Evolutionary conservation across 2,113 vertebrate species (phyloP).

Genomic region (Serinus canaria): DNA sequence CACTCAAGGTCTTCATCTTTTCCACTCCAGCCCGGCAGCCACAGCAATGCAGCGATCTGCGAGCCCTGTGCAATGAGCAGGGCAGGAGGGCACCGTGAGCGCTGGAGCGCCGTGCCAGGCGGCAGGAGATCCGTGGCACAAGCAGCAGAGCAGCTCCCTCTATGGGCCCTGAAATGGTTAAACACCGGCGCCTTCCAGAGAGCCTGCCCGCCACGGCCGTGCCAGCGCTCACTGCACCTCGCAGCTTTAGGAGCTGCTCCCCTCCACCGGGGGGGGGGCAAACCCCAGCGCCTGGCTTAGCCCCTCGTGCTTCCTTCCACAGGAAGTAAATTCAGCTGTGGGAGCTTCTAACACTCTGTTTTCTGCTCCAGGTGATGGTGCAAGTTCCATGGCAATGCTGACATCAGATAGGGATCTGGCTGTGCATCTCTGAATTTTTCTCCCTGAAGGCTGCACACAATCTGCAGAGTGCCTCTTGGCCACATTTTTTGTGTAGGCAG

Average conservation of each 20-base stretch:
- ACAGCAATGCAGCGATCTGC: neutral
- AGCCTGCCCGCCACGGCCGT: neutral
- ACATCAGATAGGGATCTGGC: neutral
- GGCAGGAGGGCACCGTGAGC: neutral
- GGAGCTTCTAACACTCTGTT: neutral
- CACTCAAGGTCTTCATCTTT: neutral
- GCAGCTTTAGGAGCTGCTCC: neutral
- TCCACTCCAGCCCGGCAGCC: neutral
- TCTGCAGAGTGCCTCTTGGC: neutral
- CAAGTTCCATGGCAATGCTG: neutral
- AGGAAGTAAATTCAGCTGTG: neutral
- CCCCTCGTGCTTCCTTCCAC: neutral
- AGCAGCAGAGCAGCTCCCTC: conserved; percentile 45
- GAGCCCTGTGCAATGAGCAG: fast-evolving
- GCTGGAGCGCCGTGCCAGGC: neutral
- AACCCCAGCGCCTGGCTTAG: neutral
- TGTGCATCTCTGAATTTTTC: neutral
- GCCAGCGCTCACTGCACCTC: neutral
- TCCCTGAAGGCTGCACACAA: neutral
- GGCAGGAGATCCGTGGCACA: neutral
- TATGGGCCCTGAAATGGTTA: neutral
- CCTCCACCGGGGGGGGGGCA: neutral
- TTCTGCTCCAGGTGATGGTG: neutral
- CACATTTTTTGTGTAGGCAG: neutral
- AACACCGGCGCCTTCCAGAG: neutral